These are phyloP conservation scores for Choristoneura rosaceana DNA, from an alignment of 2,888 invertebrate genomes.

Conservation along the genomic window DNA sequence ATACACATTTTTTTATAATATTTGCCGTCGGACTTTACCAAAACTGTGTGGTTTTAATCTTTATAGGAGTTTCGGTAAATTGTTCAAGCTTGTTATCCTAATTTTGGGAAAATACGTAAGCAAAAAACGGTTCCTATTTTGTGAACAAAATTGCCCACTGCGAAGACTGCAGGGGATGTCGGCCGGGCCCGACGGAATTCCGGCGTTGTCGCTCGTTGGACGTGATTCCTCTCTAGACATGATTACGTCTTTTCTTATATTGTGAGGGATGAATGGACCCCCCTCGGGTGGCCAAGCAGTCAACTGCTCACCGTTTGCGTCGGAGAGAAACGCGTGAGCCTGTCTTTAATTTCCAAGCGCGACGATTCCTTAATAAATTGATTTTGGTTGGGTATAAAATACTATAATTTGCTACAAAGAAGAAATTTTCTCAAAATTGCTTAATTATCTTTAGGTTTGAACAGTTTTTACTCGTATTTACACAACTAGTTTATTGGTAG, in stretches of 20 bases:
- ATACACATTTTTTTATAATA: neutral
- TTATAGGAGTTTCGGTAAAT: slow-evolving; percentile 41
- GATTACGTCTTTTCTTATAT: slow-evolving; percentile 81
- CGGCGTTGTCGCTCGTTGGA: slow-evolving; percentile 76
- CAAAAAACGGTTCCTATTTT: slow-evolving; percentile 60
- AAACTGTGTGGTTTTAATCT: slow-evolving; percentile 29
- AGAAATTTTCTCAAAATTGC: too few species aligned
- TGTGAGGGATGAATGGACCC: slow-evolving; percentile 73
- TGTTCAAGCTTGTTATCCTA: slow-evolving; percentile 55
- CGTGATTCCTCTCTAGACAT: slow-evolving; percentile 78
- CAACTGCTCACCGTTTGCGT: slow-evolving; percentile 71
- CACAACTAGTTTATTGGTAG: too few species aligned
- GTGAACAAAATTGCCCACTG: slow-evolving; percentile 67
- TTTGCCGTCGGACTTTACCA: neutral
- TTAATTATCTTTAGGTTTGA: too few species aligned
- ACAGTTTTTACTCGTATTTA: too few species aligned
- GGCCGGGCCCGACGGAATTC: slow-evolving; percentile 75
- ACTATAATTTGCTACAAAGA: neutral
- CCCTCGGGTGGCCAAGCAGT: slow-evolving; percentile 64
- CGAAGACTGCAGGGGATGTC: slow-evolving; percentile 62
- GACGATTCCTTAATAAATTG: neutral
- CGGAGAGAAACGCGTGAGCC: slow-evolving; percentile 52
- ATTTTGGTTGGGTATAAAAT: slow-evolving; percentile 1
- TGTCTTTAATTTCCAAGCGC: slow-evolving; percentile 16
- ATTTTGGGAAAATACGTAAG: slow-evolving; percentile 59